Evolutionary conservation across 2,113 vertebrate species (phyloP).

Genomic region (Dicrurus megarhynchus): DNA sequence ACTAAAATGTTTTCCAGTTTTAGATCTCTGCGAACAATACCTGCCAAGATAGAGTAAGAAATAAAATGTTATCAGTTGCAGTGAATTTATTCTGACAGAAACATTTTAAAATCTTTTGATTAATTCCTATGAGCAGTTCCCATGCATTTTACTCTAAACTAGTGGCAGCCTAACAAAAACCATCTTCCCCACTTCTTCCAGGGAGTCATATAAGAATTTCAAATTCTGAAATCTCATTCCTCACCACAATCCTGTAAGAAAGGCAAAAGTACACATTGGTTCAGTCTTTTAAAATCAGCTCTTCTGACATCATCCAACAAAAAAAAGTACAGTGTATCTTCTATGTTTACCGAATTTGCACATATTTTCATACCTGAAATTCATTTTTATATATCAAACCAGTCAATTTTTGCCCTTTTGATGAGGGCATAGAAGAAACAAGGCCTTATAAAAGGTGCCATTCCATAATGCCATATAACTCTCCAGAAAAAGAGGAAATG

Average conservation of each 20-base stretch:
- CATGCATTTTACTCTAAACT: not conserved
- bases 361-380: not conserved
- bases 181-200: not conserved
- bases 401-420: not conserved
- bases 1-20: slow-evolving; percentile 92
- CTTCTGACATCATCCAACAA: not conserved
- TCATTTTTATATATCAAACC: not conserved
- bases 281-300: not conserved
- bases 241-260: not conserved
- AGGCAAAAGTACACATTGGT: not conserved
- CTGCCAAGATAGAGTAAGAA: slow-evolving; percentile 68
- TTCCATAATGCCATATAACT: not conserved
- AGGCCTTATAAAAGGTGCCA: not conserved
- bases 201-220: not conserved
- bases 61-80: slow-evolving; percentile 6
- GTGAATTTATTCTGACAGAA: slow-evolving; percentile 40
- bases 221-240: not conserved
- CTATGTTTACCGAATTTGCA: not conserved
- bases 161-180: not conserved
- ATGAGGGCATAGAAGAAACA: not conserved
- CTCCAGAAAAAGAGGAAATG: not conserved
- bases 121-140: slow-evolving; percentile 5
- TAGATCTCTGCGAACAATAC: slow-evolving; percentile 84
- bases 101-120: slow-evolving; percentile 13
- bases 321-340: not conserved